A percentile compares a stretch with the other conserved stretches of the same genome.
phyloP scores from a whole-genome alignment of 2,888 invertebrate genomes.

The Cryptocephalus moraei region DNA sequence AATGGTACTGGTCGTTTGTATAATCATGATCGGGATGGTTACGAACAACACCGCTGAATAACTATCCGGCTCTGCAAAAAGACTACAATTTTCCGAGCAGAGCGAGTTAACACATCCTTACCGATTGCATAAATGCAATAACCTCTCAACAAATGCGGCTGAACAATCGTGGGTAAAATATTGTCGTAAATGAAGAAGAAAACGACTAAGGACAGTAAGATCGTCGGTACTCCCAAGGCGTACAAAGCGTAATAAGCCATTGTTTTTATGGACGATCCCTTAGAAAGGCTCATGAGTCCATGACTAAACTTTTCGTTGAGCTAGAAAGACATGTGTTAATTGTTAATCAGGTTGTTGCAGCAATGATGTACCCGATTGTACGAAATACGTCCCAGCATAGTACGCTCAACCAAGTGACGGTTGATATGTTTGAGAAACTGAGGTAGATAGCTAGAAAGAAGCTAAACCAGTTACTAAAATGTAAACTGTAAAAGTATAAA shows the following conservation, averaged over 20 bases:
- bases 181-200: slow-evolving; percentile 45
- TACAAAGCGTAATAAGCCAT: slow-evolving; percentile 59
- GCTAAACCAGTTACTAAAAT: too few relatives aligned
- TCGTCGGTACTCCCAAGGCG: slow-evolving; percentile 57
- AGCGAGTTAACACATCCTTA: too few relatives aligned
- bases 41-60: too few relatives aligned
- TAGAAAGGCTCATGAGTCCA: slow-evolving; percentile 38
- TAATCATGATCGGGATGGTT: too few relatives aligned
- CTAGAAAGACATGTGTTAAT: too few relatives aligned
- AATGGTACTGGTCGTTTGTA: too few relatives aligned
- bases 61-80: too few relatives aligned
- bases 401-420: slow-evolving; percentile 26
- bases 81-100: too few relatives aligned
- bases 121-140: too few relatives aligned
- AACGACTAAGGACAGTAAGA: slow-evolving; percentile 43
- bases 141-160: slow-evolving; percentile 45
- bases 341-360: too few relatives aligned
- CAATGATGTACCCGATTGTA: slow-evolving; percentile 23
- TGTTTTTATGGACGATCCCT: slow-evolving; percentile 43
- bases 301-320: slow-evolving; percentile 22
- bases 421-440: slow-evolving; percentile 17
- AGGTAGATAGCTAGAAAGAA: slow-evolving; percentile 18
- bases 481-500: too few relatives aligned
- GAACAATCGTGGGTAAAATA: slow-evolving; percentile 38
- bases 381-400: slow-evolving; percentile 27